Percentiles rank a stretch among this genome's conserved stretches.
Evolutionary conservation across 2,113 vertebrate genomes (phyloP).

Genomic region (Globicephala melas): DNA sequence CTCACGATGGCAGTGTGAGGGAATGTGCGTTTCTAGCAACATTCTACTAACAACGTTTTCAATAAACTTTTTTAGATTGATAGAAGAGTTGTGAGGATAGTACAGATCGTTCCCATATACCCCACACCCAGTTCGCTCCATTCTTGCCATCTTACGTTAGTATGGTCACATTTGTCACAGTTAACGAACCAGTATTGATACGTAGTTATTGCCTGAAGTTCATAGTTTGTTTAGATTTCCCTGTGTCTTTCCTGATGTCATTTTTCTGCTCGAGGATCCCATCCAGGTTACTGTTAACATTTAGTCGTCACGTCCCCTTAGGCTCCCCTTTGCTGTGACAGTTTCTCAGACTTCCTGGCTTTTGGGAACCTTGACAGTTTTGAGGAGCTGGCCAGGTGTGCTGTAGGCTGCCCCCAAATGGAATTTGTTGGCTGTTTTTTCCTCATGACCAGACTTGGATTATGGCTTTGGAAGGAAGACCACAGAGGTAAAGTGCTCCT

Average conservation of each 20-base stretch:
- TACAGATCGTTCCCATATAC: no score
- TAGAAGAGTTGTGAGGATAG: not conserved
- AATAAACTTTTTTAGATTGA: not conserved
- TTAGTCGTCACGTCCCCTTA: fast-evolving
- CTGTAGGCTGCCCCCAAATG: not conserved
- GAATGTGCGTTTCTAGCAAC: not conserved
- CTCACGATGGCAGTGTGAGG: not conserved
- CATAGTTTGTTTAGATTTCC: not conserved
- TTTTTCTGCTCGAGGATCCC: not conserved
- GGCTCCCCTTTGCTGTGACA: not conserved
- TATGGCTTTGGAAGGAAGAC: not conserved
- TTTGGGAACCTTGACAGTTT: not conserved
- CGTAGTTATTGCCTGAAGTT: not conserved
- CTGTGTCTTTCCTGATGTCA: not conserved
- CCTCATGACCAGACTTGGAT: not conserved
- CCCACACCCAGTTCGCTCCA: not conserved
- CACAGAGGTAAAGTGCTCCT: not conserved
- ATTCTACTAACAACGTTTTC: not conserved
- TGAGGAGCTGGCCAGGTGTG: not conserved
- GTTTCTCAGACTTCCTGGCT: not conserved
- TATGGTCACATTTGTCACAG: not conserved
- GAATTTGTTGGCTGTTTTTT: no score
- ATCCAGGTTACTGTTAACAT: not conserved
- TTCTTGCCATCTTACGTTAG: not conserved
- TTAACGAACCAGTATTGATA: not conserved